Conservation (phyloP, 2,797 vertebrate species). For the Neosalanx taihuensis region DNA sequence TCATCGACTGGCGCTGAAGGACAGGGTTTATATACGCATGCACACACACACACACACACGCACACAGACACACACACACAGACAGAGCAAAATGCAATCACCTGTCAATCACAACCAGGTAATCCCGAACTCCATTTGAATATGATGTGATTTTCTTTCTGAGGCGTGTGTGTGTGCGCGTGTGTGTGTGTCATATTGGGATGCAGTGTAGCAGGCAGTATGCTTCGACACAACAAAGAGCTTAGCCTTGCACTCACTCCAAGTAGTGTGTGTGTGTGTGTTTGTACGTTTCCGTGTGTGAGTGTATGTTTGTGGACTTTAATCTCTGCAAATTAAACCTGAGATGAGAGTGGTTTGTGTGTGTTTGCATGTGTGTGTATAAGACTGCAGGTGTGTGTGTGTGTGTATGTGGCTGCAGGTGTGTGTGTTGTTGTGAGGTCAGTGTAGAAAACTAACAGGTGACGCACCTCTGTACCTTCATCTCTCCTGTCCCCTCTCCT, state of each 20-base stretch:
- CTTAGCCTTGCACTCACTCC: slow-evolving; percentile 53
- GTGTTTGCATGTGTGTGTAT: background rate
- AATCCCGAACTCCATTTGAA: slow-evolving; percentile 67
- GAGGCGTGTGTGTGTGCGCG: slow-evolving; percentile 30
- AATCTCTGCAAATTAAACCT: slow-evolving; percentile 74
- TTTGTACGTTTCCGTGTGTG: slow-evolving; percentile 2
- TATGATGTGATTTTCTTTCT: slow-evolving; percentile 69
- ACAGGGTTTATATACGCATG: background rate
- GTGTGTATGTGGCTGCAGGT: slow-evolving; percentile 23
- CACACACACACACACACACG: slow-evolving; percentile 9
- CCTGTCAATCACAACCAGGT: slow-evolving; percentile 66
- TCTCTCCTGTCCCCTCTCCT: no score
- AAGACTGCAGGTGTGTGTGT: slow-evolving; percentile 2
- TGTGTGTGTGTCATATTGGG: slow-evolving; percentile 18
- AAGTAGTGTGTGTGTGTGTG: slow-evolving; percentile 43
- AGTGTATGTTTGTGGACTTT: slow-evolving; percentile 53
- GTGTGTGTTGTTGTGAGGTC: slow-evolving; percentile 46
- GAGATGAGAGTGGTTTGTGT: slow-evolving; percentile 37
- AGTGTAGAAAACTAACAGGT: slow-evolving; percentile 1
- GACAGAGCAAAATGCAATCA: slow-evolving; percentile 54
- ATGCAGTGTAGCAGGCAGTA: slow-evolving; percentile 58
- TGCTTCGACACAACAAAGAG: slow-evolving; percentile 61
- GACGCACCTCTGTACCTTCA: no score
- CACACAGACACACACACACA: slow-evolving; percentile 29
- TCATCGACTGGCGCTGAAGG: no score